A percentile compares a stretch with the other conserved stretches of the same genome.
These are phyloP conservation scores for Brachionus rotundiformis DNA, from an alignment of 1,140 invertebrate genomes.

Conservation along the genomic window DNA sequence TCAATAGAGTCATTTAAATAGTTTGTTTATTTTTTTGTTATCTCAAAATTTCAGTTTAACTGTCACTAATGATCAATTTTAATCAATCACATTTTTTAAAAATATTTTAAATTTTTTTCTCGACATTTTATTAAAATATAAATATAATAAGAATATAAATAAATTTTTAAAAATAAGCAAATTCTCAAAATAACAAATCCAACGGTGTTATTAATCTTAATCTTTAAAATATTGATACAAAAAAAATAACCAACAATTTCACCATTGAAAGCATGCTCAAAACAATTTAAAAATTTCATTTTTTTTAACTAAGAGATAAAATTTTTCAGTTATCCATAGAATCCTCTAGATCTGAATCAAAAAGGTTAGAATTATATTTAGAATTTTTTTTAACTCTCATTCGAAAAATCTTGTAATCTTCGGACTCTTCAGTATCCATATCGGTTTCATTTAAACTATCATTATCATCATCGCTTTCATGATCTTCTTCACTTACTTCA, in stretches of 20 bases:
- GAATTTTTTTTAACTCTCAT: not conserved
- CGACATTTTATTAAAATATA: not conserved
- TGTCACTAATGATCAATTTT: too few relatives aligned
- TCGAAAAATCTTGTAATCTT: not conserved
- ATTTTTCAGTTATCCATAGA: not conserved
- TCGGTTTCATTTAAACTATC: not conserved
- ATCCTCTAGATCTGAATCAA: slow-evolving; percentile 30
- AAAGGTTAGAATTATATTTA: not conserved
- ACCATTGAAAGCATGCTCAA: not conserved
- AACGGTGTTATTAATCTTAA: not conserved
- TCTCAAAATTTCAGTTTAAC: too few relatives aligned
- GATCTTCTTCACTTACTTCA: slow-evolving; percentile 12
- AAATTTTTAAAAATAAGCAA: not conserved
- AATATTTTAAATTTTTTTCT: too few relatives aligned
- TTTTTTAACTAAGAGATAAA: not conserved
- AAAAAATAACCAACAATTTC: not conserved
- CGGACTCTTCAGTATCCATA: not conserved
- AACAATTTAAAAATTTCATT: not conserved
- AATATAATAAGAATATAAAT: not conserved
- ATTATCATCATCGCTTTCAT: not conserved
- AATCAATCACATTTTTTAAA: too few relatives aligned
- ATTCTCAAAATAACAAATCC: not conserved
- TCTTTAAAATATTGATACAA: not conserved
- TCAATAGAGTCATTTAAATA: too few relatives aligned
- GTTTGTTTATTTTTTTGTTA: too few relatives aligned